These are phyloP conservation scores for Lycorma delicatula DNA, from an alignment of 1,140 invertebrate species.

Conservation along the genomic window DNA sequence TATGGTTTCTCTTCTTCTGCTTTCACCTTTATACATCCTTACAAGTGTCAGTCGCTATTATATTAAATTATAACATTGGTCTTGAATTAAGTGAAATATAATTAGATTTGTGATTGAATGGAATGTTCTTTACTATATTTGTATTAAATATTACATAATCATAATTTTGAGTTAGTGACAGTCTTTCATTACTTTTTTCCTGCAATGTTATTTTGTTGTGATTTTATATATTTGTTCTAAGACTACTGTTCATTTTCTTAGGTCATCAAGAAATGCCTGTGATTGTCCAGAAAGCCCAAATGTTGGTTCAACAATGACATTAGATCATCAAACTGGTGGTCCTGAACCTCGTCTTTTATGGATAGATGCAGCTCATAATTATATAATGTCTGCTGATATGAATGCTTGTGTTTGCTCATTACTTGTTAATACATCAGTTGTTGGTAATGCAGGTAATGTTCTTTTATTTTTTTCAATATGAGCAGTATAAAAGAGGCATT, in stretches of 20 bases:
- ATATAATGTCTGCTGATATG: slow-evolving; percentile 55
- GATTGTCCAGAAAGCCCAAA: slow-evolving; percentile 49
- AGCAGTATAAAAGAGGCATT: not conserved
- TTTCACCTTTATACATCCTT: too few species aligned
- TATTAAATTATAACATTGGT: too few species aligned
- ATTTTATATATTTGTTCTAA: too few species aligned
- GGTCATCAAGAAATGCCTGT: slow-evolving; percentile 34
- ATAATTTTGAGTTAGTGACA: too few species aligned
- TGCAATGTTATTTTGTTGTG: too few species aligned
- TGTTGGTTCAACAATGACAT: slow-evolving; percentile 49
- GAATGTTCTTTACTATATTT: too few species aligned
- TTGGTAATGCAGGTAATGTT: slow-evolving; percentile 17
- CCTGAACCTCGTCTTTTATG: slow-evolving; percentile 53
- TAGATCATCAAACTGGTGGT: slow-evolving; percentile 51
- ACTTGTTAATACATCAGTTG: slow-evolving; percentile 42
- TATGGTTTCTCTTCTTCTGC: too few species aligned
- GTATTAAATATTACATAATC: too few species aligned
- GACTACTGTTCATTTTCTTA: not conserved
- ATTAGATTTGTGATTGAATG: too few species aligned
- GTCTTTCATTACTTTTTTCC: too few species aligned
- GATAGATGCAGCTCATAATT: slow-evolving; percentile 47
- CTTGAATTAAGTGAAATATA: too few species aligned
- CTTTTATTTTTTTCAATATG: not conserved
- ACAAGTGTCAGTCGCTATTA: too few species aligned
- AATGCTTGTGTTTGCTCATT: slow-evolving; percentile 56